Percentiles rank a stretch among this genome's conserved stretches.
These are phyloP conservation scores for Tenthredo distinguenda DNA, from an alignment of 2,888 invertebrate species.

Conservation along the genomic window DNA sequence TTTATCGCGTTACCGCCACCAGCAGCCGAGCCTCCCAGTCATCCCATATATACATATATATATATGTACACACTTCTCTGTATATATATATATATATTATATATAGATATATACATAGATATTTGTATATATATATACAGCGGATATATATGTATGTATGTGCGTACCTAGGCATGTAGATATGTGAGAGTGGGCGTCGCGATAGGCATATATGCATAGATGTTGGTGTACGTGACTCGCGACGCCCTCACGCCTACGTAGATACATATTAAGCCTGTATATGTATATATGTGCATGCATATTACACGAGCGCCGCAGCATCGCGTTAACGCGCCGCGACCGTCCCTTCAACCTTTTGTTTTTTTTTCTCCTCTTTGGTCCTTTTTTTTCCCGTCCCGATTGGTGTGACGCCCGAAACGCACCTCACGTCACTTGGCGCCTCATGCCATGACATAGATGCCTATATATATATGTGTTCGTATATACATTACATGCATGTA, in stretches of 20 bases:
- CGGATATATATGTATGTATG: neutral
- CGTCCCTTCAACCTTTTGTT: neutral
- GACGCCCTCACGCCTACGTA: slow-evolving; percentile 5
- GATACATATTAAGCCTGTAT: neutral
- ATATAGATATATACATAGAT: neutral
- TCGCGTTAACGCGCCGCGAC: slow-evolving; percentile 12
- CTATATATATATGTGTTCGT: neutral
- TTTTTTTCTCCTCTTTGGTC: neutral
- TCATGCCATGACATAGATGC: neutral
- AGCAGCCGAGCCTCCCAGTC: slow-evolving; percentile 64
- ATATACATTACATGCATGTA: neutral
- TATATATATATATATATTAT: neutral
- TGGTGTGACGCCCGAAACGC: neutral
- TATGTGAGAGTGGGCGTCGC: neutral
- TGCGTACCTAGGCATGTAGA: neutral
- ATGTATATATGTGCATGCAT: neutral
- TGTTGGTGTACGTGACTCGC: neutral
- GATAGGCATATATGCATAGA: neutral
- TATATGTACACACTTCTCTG: neutral
- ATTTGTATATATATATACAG: neutral
- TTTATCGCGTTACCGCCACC: slow-evolving; percentile 77
- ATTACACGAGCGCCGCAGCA: neutral
- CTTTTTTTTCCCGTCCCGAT: neutral
- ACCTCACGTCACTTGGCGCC: slow-evolving; percentile 7
- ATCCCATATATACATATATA: neutral